These are phyloP conservation scores for Barypeithes pellucidus DNA, from an alignment of 2,888 invertebrate species.

Conservation along the genomic window DNA sequence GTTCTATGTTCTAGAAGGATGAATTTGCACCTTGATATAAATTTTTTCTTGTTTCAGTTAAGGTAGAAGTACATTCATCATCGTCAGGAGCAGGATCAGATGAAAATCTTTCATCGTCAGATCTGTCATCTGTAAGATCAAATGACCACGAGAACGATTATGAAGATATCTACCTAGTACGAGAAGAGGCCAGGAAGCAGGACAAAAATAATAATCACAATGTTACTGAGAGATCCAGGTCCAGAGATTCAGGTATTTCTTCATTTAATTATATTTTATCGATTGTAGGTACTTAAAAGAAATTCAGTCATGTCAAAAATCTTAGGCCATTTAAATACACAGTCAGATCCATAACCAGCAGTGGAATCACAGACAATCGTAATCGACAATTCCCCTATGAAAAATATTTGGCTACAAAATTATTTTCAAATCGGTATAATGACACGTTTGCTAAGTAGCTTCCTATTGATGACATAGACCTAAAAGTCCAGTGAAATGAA, in stretches of 20 bases:
- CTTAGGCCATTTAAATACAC: too few species aligned
- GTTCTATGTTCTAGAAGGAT: too few species aligned
- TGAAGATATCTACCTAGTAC: constrained; percentile 85
- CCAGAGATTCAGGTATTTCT: constrained; percentile 58
- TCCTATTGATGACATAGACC: too few species aligned
- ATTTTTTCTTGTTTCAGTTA: constrained; percentile 75
- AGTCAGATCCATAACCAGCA: too few species aligned
- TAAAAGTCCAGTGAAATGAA: too few species aligned
- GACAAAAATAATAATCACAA: constrained; percentile 52
- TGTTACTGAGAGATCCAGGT: constrained; percentile 50
- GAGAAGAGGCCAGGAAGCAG: constrained; percentile 71
- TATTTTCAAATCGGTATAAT: too few species aligned
- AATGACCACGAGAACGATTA: constrained; percentile 81
- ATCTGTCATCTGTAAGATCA: constrained; percentile 72
- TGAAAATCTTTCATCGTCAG: constrained; percentile 76
- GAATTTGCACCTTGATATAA: background rate
- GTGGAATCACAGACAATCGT: too few species aligned
- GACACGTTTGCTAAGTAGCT: too few species aligned
- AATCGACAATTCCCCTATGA: too few species aligned
- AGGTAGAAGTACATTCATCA: constrained; percentile 90
- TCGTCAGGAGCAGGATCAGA: constrained; percentile 79
- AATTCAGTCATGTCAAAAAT: too few species aligned
- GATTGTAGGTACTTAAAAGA: too few species aligned
- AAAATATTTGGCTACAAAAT: too few species aligned
- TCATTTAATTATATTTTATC: constrained; percentile 12